phyloP scores from a whole-genome alignment of 2,888 invertebrate genomes.

The Dasypolia templi region DNA sequence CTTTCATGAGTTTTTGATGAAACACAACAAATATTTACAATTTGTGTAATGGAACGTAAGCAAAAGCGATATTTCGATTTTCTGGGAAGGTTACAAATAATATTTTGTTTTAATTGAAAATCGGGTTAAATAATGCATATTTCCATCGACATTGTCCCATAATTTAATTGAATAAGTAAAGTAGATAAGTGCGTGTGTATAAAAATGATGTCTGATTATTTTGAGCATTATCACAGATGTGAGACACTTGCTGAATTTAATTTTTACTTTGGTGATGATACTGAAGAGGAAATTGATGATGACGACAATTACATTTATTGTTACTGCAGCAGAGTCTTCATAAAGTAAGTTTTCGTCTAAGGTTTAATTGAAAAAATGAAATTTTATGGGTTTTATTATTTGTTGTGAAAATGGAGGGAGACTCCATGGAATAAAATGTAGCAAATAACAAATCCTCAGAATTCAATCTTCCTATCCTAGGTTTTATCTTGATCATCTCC shows the following conservation, averaged over 20 bases:
- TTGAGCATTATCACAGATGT: constrained; percentile 89
- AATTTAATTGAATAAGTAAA: constrained; percentile 21
- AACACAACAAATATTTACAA: not conserved
- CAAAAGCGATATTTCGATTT: constrained; percentile 61
- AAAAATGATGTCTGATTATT: constrained; percentile 84
- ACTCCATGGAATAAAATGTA: not conserved
- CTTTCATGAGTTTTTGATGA: not conserved
- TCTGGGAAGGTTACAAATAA: constrained; percentile 50
- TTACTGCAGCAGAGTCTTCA: constrained; percentile 93
- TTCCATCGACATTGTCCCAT: constrained; percentile 9
- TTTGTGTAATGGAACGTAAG: constrained; percentile 37
- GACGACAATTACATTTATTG: constrained; percentile 91
- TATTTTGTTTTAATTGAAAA: constrained; percentile 29
- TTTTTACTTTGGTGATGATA: constrained; percentile 83
- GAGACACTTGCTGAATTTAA: constrained; percentile 93
- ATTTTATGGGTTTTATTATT: constrained; percentile 3
- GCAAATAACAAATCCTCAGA: not conserved
- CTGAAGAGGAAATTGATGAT: constrained; percentile 75
- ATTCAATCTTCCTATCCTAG: not conserved
- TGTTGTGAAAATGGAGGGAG: constrained; percentile 46
- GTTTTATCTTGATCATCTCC: not conserved
- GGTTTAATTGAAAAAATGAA: constrained; percentile 6
- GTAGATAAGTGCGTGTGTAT: constrained; percentile 37
- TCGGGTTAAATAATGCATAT: not conserved
- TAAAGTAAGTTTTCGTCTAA: constrained; percentile 88